phyloP scores from a whole-genome alignment of 2,888 invertebrate species.

The Mantis religiosa region DNA sequence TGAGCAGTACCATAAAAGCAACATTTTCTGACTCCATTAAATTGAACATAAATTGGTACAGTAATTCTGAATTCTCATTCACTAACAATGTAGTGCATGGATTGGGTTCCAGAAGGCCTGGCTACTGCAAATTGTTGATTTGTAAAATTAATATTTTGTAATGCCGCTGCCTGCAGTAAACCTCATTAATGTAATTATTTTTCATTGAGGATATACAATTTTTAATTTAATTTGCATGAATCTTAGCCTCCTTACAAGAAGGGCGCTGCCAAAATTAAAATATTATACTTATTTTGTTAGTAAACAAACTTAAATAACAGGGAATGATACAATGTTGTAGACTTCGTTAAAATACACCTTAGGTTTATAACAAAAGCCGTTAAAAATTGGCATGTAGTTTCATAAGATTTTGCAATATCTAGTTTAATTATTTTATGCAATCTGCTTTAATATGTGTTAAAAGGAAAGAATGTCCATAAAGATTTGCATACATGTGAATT shows the following conservation, averaged over 20 bases:
- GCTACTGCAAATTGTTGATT: background rate
- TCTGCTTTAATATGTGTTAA: too few species aligned
- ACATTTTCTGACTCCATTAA: slow-evolving; percentile 49
- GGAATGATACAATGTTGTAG: too few species aligned
- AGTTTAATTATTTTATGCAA: too few species aligned
- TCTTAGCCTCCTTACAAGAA: background rate
- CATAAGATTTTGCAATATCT: too few species aligned
- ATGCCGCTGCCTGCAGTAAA: slow-evolving; percentile 12
- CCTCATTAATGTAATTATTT: background rate
- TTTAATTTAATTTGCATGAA: slow-evolving; percentile 24
- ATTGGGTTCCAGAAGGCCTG: slow-evolving; percentile 19
- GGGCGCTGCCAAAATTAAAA: background rate
- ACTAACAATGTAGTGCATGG: slow-evolving; percentile 27
- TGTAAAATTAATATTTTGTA: background rate
- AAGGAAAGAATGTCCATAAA: too few species aligned
- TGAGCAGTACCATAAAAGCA: slow-evolving; percentile 48
- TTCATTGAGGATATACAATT: background rate
- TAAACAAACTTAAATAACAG: too few species aligned
- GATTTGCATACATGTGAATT: too few species aligned
- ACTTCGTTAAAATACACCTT: too few species aligned
- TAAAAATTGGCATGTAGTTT: too few species aligned
- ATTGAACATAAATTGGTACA: slow-evolving; percentile 49
- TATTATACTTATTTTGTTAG: background rate
- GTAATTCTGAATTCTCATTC: slow-evolving; percentile 32
- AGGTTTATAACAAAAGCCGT: too few species aligned